Evolutionary conservation across 2,113 vertebrate genomes (phyloP), one percentile per base, ranked within the genome.

Genomic region (Speoplatyrhinus poulsoni): DNA sequence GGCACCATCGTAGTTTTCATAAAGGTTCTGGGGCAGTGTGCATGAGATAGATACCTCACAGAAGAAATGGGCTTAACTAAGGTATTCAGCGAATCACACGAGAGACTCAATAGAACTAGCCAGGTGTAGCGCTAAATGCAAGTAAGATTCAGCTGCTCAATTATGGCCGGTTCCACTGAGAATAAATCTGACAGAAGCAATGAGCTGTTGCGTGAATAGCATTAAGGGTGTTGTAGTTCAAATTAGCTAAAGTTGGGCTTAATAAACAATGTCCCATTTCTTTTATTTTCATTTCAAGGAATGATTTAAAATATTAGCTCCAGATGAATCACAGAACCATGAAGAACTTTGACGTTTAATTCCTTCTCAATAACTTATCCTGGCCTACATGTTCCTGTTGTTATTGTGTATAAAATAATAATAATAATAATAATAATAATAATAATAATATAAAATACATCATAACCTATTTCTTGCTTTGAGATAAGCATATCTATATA

Each of bases 1-100:
- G 56, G 57, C 62, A 3, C 46, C 73, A 67, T 47, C 26, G 26
- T 26, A 26, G 26, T 26, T 26, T 26, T 58, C 65, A 80, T 80
- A 79, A 80, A 74, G 75, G 70, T 71, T 75, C 80, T 66, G 62
- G 62, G 78, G 72, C 75, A 66, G 69, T 73, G 50, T 17, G 36
- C 12, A 17, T 58, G 73, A 72, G 80, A 74, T 70, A 85, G 71
- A 82, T 80, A 86, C 75, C 68, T 82, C 72, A 52, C 70, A 65
- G 69, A 62, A 60, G 61, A 75, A 76, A 82, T 64, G 67, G 80
- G 63, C 46, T 69, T 81, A 85, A 84, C 89, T 78, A 82, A 41
- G 19, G 77, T 75, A 88, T 88, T 90, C 83, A 87, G 50, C 73
- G 65, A 84, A 62, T 67, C 61, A 83, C 83, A 89, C 89, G 72